Evolutionary conservation across 1,140 invertebrate genomes (phyloP), one percentile per base, ranked within the genome.

Genomic region (Aphis gossypii): DNA sequence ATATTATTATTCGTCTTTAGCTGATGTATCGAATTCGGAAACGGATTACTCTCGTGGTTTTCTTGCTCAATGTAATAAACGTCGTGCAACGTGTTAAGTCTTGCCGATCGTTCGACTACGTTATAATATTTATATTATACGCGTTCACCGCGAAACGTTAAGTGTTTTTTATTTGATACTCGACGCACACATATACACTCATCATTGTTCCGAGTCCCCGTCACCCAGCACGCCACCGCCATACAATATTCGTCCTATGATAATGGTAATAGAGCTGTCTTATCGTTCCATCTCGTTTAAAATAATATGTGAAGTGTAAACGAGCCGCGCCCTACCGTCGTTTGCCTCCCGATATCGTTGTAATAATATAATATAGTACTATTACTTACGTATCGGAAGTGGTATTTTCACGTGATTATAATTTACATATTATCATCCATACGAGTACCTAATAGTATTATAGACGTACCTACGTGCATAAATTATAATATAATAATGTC

Each of bases 131-230:
- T 46, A 60, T 14, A 68, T n/a, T 14, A n/a, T 6, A 18, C 11
- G n/a, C 60, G 14, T 14, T n/a, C 30, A 4, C 18, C 60, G 18
- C 60, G n/a, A 76, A 76, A 76, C 60, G 60, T 76, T 76, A 76
- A 76, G 60, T 76, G 60, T 76, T 76, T 76, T 76, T n/a, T 76
- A n/a, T 76, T 76, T 76, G 18, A 76, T n/a, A 76, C n/a, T 60
- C 56, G 8, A 11, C 8, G 18, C 48, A 11, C 14, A 14, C 14
- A 3, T 18, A n/a, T 18, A n/a, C 30, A 41, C 38, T 41, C 38
- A 41, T 76, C 60, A 76, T 76, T 76, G 60, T 76, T 76, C 30
- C 60, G 30, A 76, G 60, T 76, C n/a, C 60, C 30, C 60, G 60
- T n/a, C 60, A 18, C 30, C 14, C 60, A 76, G 60, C 60, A 76